Base-by-base conservation (phyloP, 2,888 invertebrate species). In the Herminia tarsipennalis region DNA sequence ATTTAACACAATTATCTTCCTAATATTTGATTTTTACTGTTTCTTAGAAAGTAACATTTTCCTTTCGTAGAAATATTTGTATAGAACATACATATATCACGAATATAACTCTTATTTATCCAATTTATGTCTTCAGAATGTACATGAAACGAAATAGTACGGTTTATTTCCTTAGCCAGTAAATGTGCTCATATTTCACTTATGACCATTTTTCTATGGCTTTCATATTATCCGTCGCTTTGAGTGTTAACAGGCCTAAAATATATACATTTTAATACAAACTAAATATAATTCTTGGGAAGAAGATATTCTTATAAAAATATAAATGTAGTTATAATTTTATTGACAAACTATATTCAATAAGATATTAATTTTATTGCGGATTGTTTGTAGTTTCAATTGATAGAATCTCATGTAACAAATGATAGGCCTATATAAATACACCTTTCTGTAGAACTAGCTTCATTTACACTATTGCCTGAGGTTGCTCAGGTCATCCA, bases 151-250 rank as follows among this genome's bases (percentile, higher is more conserved):
- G 44, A 39, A 37, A 40, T 28, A 34, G 33, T 20, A 32, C 25
- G 18, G 3, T 14, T 24, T 42, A 35, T 35, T 42, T 42, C 35
- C 42, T 27, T 39, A 29, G 16, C 6, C 21, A 27, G 17, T 13
- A 22, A 46, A 47, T 38, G 27, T 30, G 29, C 32, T 28, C 40
- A 38, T 52, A 56, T 48, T 33, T 52, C 18, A 42, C 1, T 20
- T 12, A 2, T 4, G n/a, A 5, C 10, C 24, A 46, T 42, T 44
- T 43, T 41, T 20, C 10, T 21, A 16, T 37, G 21, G 18, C 27
- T 20, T 16, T 30, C 20, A 14, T 24, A 42, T 27, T 14, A 24
- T 29, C 10, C 22, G 17, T 54, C 43, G 16, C 12, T n/a, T 6
- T 22, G 8, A 14, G 14, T 6, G 8, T 21, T 12, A 8, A 32